phyloP scores from a whole-genome alignment of 2,113 vertebrate species.

The Scopus umbretta region DNA sequence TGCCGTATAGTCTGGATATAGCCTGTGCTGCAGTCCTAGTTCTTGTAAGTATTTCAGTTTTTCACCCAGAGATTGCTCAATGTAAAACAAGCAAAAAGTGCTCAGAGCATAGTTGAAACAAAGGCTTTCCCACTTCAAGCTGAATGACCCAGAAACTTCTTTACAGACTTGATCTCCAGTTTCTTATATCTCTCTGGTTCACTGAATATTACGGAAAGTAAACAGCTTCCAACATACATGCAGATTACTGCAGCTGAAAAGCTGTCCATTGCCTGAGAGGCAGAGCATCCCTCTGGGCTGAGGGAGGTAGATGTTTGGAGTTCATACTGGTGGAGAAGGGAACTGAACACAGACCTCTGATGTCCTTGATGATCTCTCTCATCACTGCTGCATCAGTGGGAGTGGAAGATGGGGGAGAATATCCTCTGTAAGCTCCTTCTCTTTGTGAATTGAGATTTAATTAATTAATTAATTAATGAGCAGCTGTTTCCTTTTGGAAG shows the following conservation, averaged over 20 bases:
- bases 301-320: background rate
- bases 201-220: background rate
- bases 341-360: background rate
- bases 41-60: background rate
- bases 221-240: background rate
- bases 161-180: fast-evolving
- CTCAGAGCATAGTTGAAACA: background rate
- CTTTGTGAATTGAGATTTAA: background rate
- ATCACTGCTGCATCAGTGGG: no score
- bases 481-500: background rate
- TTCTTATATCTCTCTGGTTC: background rate
- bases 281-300: background rate
- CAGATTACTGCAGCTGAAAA: background rate
- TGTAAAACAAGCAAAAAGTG: background rate
- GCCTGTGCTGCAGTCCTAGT: background rate
- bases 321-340: fast-evolving
- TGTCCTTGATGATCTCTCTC: background rate
- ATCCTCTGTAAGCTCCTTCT: background rate
- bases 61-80: background rate
- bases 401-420: fast-evolving
- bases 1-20: background rate
- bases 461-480: background rate
- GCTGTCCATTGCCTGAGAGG: background rate
- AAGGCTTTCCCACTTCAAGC: background rate
- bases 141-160: background rate